Evolutionary conservation across 2,113 vertebrate species (phyloP).

Genomic region (Mustela lutreola): DNA sequence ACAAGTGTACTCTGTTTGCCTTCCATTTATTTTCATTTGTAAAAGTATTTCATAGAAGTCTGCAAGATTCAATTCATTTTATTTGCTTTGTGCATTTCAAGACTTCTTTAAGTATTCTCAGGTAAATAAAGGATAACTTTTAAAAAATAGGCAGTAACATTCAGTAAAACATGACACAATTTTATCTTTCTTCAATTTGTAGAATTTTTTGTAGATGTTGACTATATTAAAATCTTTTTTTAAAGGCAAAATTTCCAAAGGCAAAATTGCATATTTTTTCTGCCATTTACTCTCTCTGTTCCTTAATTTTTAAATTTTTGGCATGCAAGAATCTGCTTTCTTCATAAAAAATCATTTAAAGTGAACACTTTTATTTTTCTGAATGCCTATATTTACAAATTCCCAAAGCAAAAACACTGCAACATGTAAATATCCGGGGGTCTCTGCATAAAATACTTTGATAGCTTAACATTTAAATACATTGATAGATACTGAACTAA

Average conservation of each 20-base stretch:
- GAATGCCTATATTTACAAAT: constrained; percentile 29
- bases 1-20: constrained; percentile 11
- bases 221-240: constrained; percentile 26
- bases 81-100: constrained; percentile 57
- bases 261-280: neutral
- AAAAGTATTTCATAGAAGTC: constrained; percentile 62
- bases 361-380: neutral
- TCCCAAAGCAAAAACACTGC: neutral
- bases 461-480: neutral
- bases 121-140: constrained; percentile 11
- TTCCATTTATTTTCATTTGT: constrained; percentile 68
- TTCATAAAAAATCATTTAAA: neutral
- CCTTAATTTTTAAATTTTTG: constrained; percentile 52
- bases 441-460: neutral
- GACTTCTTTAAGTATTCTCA: constrained; percentile 28
- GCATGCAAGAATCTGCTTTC: neutral
- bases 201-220: neutral
- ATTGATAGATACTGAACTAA: neutral
- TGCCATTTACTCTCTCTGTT: neutral
- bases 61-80: constrained; percentile 46
- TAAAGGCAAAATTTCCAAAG: neutral
- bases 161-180: neutral
- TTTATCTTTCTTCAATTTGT: neutral
- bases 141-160: neutral
- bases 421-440: neutral